phyloP scores from a whole-genome alignment of 2,888 invertebrate species.

The Coenonympha arcania region DNA sequence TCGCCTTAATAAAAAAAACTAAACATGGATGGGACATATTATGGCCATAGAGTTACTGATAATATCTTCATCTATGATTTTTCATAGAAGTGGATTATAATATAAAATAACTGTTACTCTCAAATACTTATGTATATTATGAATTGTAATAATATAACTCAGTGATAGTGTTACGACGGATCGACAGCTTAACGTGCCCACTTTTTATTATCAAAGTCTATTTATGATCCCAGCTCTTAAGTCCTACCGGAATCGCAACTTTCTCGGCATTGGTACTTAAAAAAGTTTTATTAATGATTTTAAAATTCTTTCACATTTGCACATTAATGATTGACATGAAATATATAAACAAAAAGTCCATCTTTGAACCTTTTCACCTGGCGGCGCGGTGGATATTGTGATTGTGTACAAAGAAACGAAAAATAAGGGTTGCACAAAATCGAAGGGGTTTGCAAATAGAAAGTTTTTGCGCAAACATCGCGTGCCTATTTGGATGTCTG shows the following conservation, averaged over 20 bases:
- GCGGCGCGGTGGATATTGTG: slow-evolving; percentile 35
- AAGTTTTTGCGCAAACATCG: slow-evolving; percentile 40
- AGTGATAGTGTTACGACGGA: too few species aligned
- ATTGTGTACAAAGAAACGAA: slow-evolving; percentile 36
- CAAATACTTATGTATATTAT: too few species aligned
- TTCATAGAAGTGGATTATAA: too few species aligned
- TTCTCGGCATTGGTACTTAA: neutral
- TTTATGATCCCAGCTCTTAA: neutral
- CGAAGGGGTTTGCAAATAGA: slow-evolving; percentile 47
- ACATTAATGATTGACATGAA: neutral
- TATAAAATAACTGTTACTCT: too few species aligned
- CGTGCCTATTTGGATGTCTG: slow-evolving; percentile 34
- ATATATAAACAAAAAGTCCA: neutral
- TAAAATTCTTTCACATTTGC: neutral
- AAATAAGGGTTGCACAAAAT: slow-evolving; percentile 46
- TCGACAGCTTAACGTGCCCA: too few species aligned
- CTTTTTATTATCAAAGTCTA: neutral
- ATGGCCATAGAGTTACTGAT: too few species aligned
- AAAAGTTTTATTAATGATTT: neutral
- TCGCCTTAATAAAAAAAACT: too few species aligned
- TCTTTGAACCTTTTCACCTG: slow-evolving; percentile 38
- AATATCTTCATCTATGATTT: too few species aligned
- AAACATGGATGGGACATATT: too few species aligned
- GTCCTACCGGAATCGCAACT: neutral
- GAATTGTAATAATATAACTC: too few species aligned